Conservation (phyloP, 2,888 invertebrate genomes). For the Callosobruchus maculatus region DNA sequence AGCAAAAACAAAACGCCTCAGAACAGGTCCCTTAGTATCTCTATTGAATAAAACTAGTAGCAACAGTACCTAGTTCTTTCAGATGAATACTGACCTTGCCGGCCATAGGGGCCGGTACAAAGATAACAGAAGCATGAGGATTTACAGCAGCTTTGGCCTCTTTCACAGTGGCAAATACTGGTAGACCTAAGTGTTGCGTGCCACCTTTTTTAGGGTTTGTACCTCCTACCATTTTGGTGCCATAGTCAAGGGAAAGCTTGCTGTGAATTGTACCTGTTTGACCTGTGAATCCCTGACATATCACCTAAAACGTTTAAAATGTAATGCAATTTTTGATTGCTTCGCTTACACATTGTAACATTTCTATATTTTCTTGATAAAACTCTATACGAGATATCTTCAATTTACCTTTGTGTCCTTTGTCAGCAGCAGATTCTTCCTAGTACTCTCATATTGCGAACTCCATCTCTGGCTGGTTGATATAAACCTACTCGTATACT, state of each 20-base stretch:
- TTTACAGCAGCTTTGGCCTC: constrained; percentile 66
- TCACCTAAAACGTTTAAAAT: constrained; percentile 48
- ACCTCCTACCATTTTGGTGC: constrained; percentile 79
- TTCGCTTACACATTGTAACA: too few species aligned
- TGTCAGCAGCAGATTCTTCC: constrained; percentile 19
- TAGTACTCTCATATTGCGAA: constrained; percentile 8
- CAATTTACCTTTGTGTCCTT: constrained; percentile 53
- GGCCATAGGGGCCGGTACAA: constrained; percentile 71
- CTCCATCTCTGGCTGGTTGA: not conserved
- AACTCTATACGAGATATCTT: too few species aligned
- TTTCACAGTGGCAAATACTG: constrained; percentile 58
- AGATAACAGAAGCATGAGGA: constrained; percentile 72
- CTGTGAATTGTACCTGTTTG: constrained; percentile 69
- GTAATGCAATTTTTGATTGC: too few species aligned
- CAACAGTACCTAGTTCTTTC: too few species aligned
- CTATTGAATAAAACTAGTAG: not conserved
- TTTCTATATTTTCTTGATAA: too few species aligned
- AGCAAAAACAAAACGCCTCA: not conserved
- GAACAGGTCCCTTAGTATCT: not conserved
- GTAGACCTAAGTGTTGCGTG: constrained; percentile 71
- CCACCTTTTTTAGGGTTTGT: constrained; percentile 79
- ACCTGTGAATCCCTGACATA: constrained; percentile 73
- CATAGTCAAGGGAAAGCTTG: constrained; percentile 75
- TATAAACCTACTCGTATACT: not conserved
- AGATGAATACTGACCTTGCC: constrained; percentile 56